These are phyloP conservation scores for Scelioninae gen. 1 DNA, from an alignment of 2,888 invertebrate species.

Conservation along the genomic window DNA sequence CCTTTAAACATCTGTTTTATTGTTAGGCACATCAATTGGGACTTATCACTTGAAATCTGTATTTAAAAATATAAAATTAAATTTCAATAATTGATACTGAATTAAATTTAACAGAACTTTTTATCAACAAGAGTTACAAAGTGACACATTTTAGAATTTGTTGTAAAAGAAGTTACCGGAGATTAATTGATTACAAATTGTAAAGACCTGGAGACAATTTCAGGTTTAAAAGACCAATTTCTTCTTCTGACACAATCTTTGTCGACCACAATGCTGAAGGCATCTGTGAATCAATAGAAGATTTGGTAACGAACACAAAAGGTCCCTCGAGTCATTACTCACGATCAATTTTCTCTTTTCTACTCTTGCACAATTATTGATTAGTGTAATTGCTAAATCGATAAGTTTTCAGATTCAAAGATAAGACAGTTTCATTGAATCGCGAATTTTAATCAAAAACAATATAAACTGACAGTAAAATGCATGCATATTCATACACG, in stretches of 20 bases:
- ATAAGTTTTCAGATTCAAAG: conserved; percentile 22
- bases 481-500: conserved; percentile 2
- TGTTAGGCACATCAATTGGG: no score
- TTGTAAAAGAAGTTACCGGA: no score
- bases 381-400: conserved; percentile 49
- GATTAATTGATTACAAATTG: no score
- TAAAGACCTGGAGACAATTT: background rate
- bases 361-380: conserved; percentile 43
- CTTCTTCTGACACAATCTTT: background rate
- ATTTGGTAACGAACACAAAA: conserved; percentile 51
- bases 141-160: no score
- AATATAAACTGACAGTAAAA: background rate
- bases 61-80: no score
- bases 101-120: no score
- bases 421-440: conserved; percentile 1
- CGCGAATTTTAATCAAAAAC: background rate
- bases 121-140: background rate
- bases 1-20: no score
- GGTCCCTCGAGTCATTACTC: conserved; percentile 31
- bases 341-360: conserved; percentile 38
- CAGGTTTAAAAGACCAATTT: background rate
- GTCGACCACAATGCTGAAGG: background rate
- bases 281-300: conserved; percentile 29
- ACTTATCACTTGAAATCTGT: no score
- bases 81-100: no score